Percentiles rank a stretch among this genome's conserved stretches.
Conservation (phyloP, 1,140 invertebrate species). For the Nasonia vitripennis region DNA sequence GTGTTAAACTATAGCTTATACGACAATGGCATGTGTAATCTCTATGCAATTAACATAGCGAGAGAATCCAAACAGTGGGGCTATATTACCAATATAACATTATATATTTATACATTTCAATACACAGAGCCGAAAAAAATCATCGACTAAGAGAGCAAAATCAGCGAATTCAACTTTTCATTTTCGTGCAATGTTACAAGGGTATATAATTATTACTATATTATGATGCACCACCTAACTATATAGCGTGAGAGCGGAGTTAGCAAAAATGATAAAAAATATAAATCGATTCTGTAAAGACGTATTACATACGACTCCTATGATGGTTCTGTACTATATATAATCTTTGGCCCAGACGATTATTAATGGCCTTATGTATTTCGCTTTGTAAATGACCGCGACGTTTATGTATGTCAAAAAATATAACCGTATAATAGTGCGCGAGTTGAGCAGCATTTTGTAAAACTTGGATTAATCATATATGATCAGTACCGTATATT, state of each 20-base stretch:
- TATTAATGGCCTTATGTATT: slow-evolving; percentile 41
- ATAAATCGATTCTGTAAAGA: slow-evolving; percentile 21
- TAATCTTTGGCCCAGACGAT: slow-evolving; percentile 38
- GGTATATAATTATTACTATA: neutral
- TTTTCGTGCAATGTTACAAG: slow-evolving; percentile 34
- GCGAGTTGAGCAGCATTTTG: slow-evolving; percentile 44
- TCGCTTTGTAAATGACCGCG: slow-evolving; percentile 47
- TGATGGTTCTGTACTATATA: slow-evolving; percentile 40
- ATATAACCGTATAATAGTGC: slow-evolving; percentile 28
- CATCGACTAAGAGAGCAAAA: neutral
- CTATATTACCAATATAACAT: neutral
- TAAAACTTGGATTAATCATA: slow-evolving; percentile 45
- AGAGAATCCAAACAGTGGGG: slow-evolving; percentile 10
- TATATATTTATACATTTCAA: slow-evolving; percentile 37
- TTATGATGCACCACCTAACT: neutral
- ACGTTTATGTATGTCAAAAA: slow-evolving; percentile 32
- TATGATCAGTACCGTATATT: slow-evolving; percentile 23
- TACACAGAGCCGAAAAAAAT: neutral
- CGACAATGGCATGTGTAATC: slow-evolving; percentile 50
- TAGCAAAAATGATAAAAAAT: neutral
- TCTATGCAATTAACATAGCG: slow-evolving; percentile 42
- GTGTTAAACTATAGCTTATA: slow-evolving; percentile 38
- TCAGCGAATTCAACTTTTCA: neutral
- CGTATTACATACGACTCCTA: slow-evolving; percentile 14
- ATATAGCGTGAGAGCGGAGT: neutral